Evolutionary conservation across 1,140 invertebrate species (phyloP).

Genomic region (Bombus sylvicola): DNA sequence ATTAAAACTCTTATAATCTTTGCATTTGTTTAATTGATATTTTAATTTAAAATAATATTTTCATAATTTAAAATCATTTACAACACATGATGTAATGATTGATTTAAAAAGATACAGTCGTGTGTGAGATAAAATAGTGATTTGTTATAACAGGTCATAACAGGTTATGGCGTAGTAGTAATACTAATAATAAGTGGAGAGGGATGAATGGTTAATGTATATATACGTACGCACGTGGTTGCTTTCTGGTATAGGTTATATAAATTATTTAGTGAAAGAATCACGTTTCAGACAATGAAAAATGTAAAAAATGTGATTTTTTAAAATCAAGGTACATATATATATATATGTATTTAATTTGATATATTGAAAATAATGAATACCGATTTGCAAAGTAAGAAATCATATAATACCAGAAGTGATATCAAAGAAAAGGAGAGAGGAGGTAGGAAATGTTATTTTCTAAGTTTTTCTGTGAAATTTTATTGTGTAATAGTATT

Average conservation of each 20-base stretch:
- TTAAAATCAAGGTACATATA: not conserved
- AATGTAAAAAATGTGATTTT: not conserved
- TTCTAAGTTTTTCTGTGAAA: not conserved
- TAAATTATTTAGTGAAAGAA: no score
- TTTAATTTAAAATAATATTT: not conserved
- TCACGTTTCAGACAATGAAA: not conserved
- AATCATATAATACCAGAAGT: not conserved
- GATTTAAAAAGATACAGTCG: no score
- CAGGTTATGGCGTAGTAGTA: no score
- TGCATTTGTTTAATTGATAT: not conserved
- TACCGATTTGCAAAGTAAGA: no score
- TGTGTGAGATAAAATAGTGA: no score
- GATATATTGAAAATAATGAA: conserved; percentile 3
- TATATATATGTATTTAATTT: not conserved
- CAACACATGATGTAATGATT: no score
- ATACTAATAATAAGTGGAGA: not conserved
- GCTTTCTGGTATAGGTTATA: not conserved
- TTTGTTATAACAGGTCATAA: no score
- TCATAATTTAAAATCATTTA: no score
- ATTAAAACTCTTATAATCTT: not conserved
- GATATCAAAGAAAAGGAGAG: conserved; percentile 19
- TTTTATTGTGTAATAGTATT: no score
- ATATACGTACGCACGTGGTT: conserved; percentile 8
- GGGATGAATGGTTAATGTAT: not conserved
- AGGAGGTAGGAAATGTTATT: conserved; percentile 1